Conservation (phyloP, 2,888 invertebrate genomes). For the Gortyna flavago region DNA sequence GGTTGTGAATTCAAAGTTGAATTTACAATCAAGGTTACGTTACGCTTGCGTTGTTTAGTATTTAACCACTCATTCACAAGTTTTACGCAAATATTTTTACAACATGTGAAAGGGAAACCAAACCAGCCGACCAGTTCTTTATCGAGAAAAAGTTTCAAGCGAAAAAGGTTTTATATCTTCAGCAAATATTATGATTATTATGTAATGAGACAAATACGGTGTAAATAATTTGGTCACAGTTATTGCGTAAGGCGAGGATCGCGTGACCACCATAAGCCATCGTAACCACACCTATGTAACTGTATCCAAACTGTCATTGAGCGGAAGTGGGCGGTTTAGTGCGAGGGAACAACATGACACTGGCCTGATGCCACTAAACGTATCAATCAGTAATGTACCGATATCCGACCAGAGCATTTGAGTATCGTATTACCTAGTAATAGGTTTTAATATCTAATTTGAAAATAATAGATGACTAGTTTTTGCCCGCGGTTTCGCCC, state of each 20-base stretch:
- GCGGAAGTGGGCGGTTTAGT: slow-evolving; percentile 67
- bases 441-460: background rate
- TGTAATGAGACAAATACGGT: slow-evolving; percentile 12
- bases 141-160: background rate
- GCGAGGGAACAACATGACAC: slow-evolving; percentile 36
- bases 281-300: slow-evolving; percentile 54
- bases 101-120: slow-evolving; percentile 6
- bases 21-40: slow-evolving; percentile 51
- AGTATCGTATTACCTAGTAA: slow-evolving; percentile 47
- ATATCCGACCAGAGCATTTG: slow-evolving; percentile 52
- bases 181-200: slow-evolving; percentile 22
- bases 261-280: slow-evolving; percentile 57
- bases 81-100: slow-evolving; percentile 32
- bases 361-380: slow-evolving; percentile 16
- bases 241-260: slow-evolving; percentile 45
- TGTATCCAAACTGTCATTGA: slow-evolving; percentile 56
- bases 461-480: background rate
- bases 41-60: slow-evolving; percentile 41
- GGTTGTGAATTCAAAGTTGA: slow-evolving; percentile 31
- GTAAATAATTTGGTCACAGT: slow-evolving; percentile 20
- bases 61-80: slow-evolving; percentile 40
- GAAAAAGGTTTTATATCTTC: background rate
- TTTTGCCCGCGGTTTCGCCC: too few relatives aligned
- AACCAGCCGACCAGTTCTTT: background rate
- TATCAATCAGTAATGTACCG: slow-evolving; percentile 43